These are phyloP conservation scores for Neodontobutis hainanensis DNA, from an alignment of 2,113 vertebrate genomes.

Conservation along the genomic window DNA sequence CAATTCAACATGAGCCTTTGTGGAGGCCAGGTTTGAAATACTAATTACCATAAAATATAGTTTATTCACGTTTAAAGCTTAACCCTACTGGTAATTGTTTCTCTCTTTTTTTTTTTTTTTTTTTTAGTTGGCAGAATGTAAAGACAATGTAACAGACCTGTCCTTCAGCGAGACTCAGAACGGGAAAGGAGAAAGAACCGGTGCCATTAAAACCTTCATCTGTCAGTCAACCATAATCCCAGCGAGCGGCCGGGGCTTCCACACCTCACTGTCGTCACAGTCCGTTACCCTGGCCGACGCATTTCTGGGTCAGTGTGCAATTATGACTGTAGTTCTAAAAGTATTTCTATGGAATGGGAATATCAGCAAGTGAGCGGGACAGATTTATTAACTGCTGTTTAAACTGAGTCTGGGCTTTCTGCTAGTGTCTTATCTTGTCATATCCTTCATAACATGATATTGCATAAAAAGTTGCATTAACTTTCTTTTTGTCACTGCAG, in stretches of 20 bases:
- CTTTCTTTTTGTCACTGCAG: conserved; percentile 65
- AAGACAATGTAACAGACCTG: conserved; percentile 93
- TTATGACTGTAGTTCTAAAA: neutral
- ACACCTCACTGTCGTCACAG: conserved; percentile 90
- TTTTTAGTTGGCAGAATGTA: conserved; percentile 84
- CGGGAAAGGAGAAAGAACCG: conserved; percentile 84
- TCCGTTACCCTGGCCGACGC: conserved; percentile 93
- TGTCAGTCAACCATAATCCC: conserved; percentile 98
- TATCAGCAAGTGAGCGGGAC: neutral
- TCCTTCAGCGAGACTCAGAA: conserved; percentile 83
- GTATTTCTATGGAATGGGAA: neutral
- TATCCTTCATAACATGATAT: neutral
- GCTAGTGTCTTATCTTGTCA: neutral
- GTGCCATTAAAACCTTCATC: conserved; percentile 87
- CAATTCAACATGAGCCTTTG: conserved; percentile 97
- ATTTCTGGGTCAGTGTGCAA: conserved; percentile 84
- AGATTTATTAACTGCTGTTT: no score
- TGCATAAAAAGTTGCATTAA: neutral
- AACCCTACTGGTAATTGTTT: neutral
- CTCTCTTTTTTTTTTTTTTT: neutral
- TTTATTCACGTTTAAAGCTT: neutral
- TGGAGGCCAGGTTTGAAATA: conserved; percentile 84
- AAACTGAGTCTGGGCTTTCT: neutral
- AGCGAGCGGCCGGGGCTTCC: conserved; percentile 91
- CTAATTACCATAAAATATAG: no score